These are phyloP conservation scores for Monopterus albus DNA, from an alignment of 2,113 vertebrate genomes.

Conservation along the genomic window DNA sequence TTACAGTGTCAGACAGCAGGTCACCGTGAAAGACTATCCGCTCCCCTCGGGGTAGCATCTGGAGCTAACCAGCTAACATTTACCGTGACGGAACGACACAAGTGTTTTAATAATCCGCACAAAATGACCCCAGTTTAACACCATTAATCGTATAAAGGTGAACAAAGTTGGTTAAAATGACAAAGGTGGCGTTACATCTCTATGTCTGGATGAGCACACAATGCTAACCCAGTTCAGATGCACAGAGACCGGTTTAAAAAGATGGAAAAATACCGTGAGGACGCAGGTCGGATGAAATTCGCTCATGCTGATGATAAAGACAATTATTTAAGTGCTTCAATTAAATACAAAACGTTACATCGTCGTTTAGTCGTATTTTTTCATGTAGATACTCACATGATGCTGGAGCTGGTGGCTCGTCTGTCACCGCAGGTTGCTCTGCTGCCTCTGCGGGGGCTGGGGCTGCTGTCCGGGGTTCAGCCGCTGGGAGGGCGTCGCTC, in stretches of 20 bases:
- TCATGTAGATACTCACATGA: conserved; percentile 66
- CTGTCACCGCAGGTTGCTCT: conserved; percentile 60
- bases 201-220: background rate
- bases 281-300: background rate
- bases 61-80: conserved; percentile 23
- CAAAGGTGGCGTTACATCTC: rapidly evolving
- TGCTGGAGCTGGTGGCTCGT: conserved; percentile 67
- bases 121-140: rapidly evolving
- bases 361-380: too few relatives aligned
- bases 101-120: rapidly evolving
- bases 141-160: rapidly evolving
- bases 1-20: background rate
- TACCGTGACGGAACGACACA: background rate
- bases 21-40: background rate
- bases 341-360: too few relatives aligned
- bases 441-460: conserved; percentile 67
- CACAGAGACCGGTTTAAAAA: background rate
- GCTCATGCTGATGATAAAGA: rapidly evolving
- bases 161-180: background rate
- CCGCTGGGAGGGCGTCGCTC: conserved; percentile 70
- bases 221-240: conserved; percentile 23
- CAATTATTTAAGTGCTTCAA: too few relatives aligned
- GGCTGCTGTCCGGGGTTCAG: conserved; percentile 59
- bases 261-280: background rate
- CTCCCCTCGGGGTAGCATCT: conserved; percentile 38